Percentiles rank a stretch among this genome's conserved stretches.
Evolutionary conservation across 2,888 invertebrate species (phyloP).

Genomic region (Drosophila conformis): DNA sequence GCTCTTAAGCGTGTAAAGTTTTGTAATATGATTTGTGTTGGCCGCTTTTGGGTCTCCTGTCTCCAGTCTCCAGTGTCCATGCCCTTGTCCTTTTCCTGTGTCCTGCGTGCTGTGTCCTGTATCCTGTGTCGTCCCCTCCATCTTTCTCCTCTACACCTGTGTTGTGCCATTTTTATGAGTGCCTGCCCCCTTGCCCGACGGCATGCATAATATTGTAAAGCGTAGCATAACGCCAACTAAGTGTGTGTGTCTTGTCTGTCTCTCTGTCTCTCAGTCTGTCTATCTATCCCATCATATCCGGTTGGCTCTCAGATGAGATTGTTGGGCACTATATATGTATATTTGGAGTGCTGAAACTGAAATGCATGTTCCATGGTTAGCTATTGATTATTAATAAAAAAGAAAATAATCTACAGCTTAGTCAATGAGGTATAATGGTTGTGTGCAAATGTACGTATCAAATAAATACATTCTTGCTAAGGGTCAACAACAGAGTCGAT

Average conservation of each 20-base stretch:
- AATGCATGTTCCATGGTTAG: neutral
- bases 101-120: neutral
- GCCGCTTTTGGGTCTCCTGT: slow-evolving; percentile 41
- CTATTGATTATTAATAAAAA: neutral
- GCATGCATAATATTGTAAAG: slow-evolving; percentile 34
- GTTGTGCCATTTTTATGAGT: slow-evolving; percentile 2
- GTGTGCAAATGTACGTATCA: too few relatives aligned
- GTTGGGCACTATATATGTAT: neutral
- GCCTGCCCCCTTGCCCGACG: slow-evolving; percentile 9
- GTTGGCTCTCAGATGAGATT: neutral
- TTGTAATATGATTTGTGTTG: slow-evolving; percentile 82
- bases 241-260: neutral
- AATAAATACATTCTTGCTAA: too few relatives aligned
- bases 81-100: neutral
- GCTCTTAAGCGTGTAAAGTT: slow-evolving; percentile 83
- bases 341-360: neutral
- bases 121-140: neutral
- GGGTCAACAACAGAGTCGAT: too few relatives aligned
- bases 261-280: neutral
- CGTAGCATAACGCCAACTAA: slow-evolving; percentile 10
- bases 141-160: neutral
- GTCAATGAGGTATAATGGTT: neutral
- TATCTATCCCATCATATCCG: neutral
- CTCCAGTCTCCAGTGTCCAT: slow-evolving; percentile 16
- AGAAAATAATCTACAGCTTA: neutral